Evolutionary conservation across 2,888 invertebrate genomes (phyloP), one percentile per base, ranked within the genome.

Genomic region (Phyllotreta cruciferae): DNA sequence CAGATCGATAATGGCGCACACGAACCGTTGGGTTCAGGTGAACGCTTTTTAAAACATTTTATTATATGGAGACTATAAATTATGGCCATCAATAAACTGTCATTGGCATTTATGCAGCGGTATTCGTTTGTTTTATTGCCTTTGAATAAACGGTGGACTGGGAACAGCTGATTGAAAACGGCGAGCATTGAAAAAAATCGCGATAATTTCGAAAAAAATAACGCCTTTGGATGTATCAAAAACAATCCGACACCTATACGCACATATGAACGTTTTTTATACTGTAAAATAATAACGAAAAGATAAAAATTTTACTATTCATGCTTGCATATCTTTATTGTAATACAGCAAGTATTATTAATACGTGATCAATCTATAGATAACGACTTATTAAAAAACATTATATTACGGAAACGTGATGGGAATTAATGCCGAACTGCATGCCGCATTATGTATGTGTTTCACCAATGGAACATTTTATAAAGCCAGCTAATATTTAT

Each of bases 351-450:
- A n/a, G 36, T 50, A 50, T 50, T 50, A 50, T 35, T 50, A 50
- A 47, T 50, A 50, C 36, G 6, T 39, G 57, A 57, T 57, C 49
- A 57, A 57, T 57, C 49, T 49, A 35, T 39, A 47, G 57, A 57
- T 57, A 57, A 47, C 11, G 34, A 39, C 47, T 57, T 24, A 57
- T 57, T 57, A 57, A 57, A 56, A 56, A 57, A 57, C 49, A 39
- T 57, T 57, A 57, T 50, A 60, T 64, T 63, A 49, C 7, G 45
- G 54, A 44, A 56, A 60, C 64, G 64, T 64, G 64, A 64, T 64
- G 60, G 50, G 60, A 55, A 64, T 64, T 54, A 38, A 50, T 50
- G 36, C 50, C 4, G 0, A 50, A 50, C 36, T 36, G n/a, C 50
- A 36, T 3, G n/a, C 6, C 50, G 10, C 11, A 34, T 37, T 14